Evolutionary conservation across 2,797 vertebrate species (phyloP).

Genomic region (Takifugu ocellatus): DNA sequence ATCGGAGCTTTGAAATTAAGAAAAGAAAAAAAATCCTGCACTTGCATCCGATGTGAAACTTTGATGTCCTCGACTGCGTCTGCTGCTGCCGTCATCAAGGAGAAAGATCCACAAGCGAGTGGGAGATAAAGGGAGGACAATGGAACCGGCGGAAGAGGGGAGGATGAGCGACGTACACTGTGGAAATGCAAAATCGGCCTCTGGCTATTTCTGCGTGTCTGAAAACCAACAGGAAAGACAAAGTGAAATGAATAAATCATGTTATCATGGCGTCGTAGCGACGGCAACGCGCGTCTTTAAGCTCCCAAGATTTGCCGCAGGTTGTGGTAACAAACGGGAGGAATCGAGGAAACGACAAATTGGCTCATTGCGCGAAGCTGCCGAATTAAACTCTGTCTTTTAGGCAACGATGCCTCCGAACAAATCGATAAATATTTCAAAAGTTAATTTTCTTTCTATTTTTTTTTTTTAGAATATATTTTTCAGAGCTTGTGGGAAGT

Average conservation of each 20-base stretch:
- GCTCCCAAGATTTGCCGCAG: constrained; percentile 20
- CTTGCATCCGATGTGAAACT: constrained; percentile 41
- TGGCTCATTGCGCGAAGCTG: constrained; percentile 26
- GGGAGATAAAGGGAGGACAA: constrained; percentile 18
- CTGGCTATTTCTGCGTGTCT: constrained; percentile 5
- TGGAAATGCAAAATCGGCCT: constrained; percentile 14
- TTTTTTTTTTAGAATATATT: too few relatives aligned
- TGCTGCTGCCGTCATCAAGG: constrained; percentile 36
- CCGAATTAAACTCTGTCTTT: constrained; percentile 10
- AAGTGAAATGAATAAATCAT: constrained; percentile 31
- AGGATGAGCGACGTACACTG: background rate
- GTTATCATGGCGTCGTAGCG: constrained; percentile 12
- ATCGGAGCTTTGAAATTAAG: background rate
- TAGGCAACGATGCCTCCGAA: constrained; percentile 11
- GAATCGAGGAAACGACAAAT: constrained; percentile 27
- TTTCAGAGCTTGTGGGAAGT: too few relatives aligned
- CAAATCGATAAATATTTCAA: constrained; percentile 40
- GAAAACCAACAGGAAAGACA: background rate
- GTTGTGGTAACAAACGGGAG: constrained; percentile 21
- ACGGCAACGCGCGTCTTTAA: constrained; percentile 28
- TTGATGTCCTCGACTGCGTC: constrained; percentile 30
- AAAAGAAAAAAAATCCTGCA: constrained; percentile 12
- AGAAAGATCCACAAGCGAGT: constrained; percentile 38
- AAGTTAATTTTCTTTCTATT: background rate
- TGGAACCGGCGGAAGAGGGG: background rate